Evolutionary conservation across 2,888 invertebrate genomes (phyloP), one percentile per base, ranked within the genome.

Genomic region (Flexamia atlantica): DNA sequence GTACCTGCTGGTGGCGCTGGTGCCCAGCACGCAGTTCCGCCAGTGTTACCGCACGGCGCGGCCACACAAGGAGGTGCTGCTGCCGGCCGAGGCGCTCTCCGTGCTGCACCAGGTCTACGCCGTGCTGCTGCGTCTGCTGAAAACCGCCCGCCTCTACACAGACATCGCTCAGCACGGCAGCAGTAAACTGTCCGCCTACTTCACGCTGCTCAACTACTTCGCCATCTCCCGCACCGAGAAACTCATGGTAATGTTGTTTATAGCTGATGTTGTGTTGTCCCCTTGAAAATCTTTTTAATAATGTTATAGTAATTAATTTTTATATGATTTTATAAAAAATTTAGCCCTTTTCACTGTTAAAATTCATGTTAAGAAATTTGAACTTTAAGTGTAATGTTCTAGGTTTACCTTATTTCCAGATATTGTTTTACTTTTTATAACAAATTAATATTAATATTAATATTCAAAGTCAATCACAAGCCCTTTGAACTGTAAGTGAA

Each of bases 171-270:
- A 95, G 10, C 97, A 98, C 89, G 97, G 98, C 83, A 96, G 97
- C 0, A 96, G 96, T 91, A 98, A 98, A 90, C 92, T 98, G 85
- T 97, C 97, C 42, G 96, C 97, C 10, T 98, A 98, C 90, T 98
- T 98, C 90, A 96, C 97, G 80, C 93, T 98, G 84, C 93, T 98
- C 92, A 96, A 97, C 81, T 98, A 97, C 89, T 98, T 98, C 90
- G 95, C 98, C 88, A 94, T 98, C 88, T 95, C 97, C 81, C 95
- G 96, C 89, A 95, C 95, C 84, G 98, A 98, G 91, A 98, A 98
- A 90, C 92, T 97, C 79, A 96, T 98, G 97, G 97, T 97, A 17
- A 25, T 5, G n/a, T n/a, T n/a, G n/a, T n/a, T n/a, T n/a, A n/a
- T n/a, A n/a, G n/a, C n/a, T n/a, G n/a, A n/a, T n/a, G n/a, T n/a